Evolutionary conservation across 2,113 vertebrate species (phyloP).

Genomic region (Pimephales promelas): DNA sequence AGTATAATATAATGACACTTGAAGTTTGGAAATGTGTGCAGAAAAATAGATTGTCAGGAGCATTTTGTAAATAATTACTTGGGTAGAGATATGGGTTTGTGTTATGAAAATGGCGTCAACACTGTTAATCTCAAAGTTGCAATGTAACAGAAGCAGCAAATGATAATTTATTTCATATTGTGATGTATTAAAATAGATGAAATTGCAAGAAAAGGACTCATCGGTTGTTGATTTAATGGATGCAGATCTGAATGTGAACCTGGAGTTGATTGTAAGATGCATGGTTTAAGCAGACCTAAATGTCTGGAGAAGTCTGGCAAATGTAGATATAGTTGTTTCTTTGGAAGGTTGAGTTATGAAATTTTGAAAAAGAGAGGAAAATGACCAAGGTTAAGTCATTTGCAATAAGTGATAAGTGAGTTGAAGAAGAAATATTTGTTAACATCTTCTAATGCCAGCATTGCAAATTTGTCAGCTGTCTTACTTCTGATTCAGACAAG

Average conservation of each 20-base stretch:
- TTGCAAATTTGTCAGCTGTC: constrained; percentile 4
- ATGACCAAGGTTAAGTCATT: too few species aligned
- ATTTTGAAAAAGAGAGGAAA: too few species aligned
- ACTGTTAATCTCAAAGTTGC: not conserved
- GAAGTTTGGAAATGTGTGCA: not conserved
- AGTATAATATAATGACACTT: not conserved
- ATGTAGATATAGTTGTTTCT: not conserved
- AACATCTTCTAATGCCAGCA: not conserved
- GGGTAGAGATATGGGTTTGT: too few species aligned
- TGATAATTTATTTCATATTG: not conserved
- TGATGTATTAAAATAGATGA: not conserved
- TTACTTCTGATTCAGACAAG: constrained; percentile 5
- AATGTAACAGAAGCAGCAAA: not conserved
- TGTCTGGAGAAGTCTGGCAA: not conserved
- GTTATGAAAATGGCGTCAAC: not conserved
- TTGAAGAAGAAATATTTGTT: not conserved
- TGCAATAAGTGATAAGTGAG: not conserved
- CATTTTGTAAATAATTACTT: too few species aligned
- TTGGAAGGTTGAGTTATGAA: too few species aligned
- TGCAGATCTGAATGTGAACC: not conserved
- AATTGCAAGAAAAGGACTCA: too few species aligned
- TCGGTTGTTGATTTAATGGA: too few species aligned
- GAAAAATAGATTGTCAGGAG: not conserved
- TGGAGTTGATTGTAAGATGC: not conserved
- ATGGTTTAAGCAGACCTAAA: not conserved